phyloP scores from a whole-genome alignment of 2,797 vertebrate genomes.

The Semaprochilodus insignis region DNA sequence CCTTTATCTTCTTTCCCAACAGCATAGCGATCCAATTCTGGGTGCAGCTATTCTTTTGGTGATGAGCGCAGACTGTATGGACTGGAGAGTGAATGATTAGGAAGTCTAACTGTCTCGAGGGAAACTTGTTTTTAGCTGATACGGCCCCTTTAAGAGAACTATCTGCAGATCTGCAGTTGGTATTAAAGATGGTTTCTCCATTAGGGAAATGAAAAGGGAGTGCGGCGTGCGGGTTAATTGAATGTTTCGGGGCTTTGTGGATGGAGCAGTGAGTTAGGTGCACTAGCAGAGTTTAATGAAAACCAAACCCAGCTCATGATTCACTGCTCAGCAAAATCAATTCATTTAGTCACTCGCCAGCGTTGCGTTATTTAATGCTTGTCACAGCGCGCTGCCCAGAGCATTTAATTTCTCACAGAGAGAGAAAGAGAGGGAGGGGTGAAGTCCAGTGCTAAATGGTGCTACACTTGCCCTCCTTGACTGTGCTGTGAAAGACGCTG shows the following conservation, averaged over 20 bases:
- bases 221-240: conserved; percentile 12
- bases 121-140: no score
- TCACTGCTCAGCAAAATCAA: conserved; percentile 83
- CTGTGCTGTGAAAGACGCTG: not conserved
- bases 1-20: no score
- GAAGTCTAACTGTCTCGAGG: no score
- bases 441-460: not conserved
- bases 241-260: conserved; percentile 56
- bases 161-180: not conserved
- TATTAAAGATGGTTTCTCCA: conserved; percentile 5
- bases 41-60: no score
- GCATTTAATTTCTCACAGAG: conserved; percentile 81
- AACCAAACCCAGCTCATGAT: conserved; percentile 86
- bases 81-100: no score
- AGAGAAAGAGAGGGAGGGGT: not conserved
- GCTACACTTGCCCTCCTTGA: not conserved
- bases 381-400: conserved; percentile 85
- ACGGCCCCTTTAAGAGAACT: no score
- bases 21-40: no score
- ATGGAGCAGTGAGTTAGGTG: conserved; percentile 63
- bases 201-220: conserved; percentile 28
- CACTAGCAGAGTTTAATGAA: conserved; percentile 78
- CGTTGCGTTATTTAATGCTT: conserved; percentile 89
- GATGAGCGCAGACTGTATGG: no score
- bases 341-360: conserved; percentile 87